phyloP scores from a whole-genome alignment of 2,888 invertebrate genomes.

The Oxytorus armatus region DNA sequence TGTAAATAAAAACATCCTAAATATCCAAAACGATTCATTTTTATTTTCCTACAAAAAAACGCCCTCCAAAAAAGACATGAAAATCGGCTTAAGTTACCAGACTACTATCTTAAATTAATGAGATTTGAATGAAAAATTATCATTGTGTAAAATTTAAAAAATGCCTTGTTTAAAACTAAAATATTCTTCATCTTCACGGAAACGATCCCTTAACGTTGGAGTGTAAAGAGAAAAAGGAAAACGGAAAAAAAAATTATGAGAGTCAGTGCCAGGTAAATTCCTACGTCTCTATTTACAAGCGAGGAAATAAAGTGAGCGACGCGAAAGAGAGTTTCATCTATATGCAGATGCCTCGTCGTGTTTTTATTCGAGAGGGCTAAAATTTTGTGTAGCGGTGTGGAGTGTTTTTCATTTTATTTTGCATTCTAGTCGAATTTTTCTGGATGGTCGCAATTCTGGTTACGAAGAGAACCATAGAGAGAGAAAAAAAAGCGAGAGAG shows the following conservation, averaged over 20 bases:
- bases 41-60: too few relatives aligned
- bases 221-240: not conserved
- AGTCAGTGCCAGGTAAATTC: conserved; percentile 11
- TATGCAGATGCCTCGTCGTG: conserved; percentile 72
- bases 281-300: conserved; percentile 70
- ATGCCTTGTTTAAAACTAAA: too few relatives aligned
- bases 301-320: not conserved
- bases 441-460: conserved; percentile 22
- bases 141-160: too few relatives aligned
- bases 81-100: too few relatives aligned
- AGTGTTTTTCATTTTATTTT: conserved; percentile 18
- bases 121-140: too few relatives aligned
- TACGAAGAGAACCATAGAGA: conserved; percentile 6
- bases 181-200: too few relatives aligned
- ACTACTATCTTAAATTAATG: too few relatives aligned
- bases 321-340: conserved; percentile 67
- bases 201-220: too few relatives aligned
- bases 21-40: too few relatives aligned
- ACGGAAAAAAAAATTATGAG: not conserved
- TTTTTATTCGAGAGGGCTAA: conserved; percentile 48
- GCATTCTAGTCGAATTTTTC: conserved; percentile 39
- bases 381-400: conserved; percentile 51
- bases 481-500: not conserved
- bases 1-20: too few relatives aligned
- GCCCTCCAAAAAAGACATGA: too few relatives aligned